A percentile compares a stretch with the other conserved stretches of the same genome.
phyloP scores from a whole-genome alignment of 1,140 invertebrate species.

The Drosophila lowei region DNA sequence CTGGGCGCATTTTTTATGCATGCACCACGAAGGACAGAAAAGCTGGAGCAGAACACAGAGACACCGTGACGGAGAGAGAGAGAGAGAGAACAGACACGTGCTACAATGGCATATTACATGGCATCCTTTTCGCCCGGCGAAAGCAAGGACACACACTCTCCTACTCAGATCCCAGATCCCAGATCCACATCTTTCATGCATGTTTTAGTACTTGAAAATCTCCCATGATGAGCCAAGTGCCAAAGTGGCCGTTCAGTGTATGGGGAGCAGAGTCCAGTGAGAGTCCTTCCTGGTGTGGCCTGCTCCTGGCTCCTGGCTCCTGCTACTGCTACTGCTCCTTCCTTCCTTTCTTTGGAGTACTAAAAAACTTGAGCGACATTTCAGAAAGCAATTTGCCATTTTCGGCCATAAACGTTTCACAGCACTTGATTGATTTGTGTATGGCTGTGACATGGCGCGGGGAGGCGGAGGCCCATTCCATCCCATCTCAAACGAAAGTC shows the following conservation, averaged over 20 bases:
- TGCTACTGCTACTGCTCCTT: background rate
- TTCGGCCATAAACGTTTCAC: conserved; percentile 63
- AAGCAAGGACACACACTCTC: conserved; percentile 10
- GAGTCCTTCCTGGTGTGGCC: background rate
- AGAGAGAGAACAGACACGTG: background rate
- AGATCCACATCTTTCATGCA: conserved; percentile 40
- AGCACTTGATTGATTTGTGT: conserved; percentile 75
- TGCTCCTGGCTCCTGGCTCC: no score
- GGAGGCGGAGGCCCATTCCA: no score
- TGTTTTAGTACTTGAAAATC: conserved; percentile 67
- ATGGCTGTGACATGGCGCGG: conserved; percentile 1
- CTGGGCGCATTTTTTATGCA: conserved; percentile 68
- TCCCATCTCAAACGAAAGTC: background rate
- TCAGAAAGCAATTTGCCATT: conserved; percentile 74
- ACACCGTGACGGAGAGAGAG: background rate
- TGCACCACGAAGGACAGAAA: conserved; percentile 43
- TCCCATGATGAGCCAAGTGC: conserved; percentile 66
- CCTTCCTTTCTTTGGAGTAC: conserved; percentile 12
- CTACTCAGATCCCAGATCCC: background rate
- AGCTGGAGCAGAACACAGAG: background rate
- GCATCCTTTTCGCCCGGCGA: conserved; percentile 46
- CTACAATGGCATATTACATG: conserved; percentile 70
- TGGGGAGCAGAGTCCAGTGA: no score
- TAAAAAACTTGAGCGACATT: conserved; percentile 55
- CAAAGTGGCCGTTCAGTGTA: conserved; percentile 42